A percentile compares a stretch with the other conserved stretches of the same genome.
These are phyloP conservation scores for Chaitophorus viminalis DNA, from an alignment of 2,888 invertebrate species.

Conservation along the genomic window DNA sequence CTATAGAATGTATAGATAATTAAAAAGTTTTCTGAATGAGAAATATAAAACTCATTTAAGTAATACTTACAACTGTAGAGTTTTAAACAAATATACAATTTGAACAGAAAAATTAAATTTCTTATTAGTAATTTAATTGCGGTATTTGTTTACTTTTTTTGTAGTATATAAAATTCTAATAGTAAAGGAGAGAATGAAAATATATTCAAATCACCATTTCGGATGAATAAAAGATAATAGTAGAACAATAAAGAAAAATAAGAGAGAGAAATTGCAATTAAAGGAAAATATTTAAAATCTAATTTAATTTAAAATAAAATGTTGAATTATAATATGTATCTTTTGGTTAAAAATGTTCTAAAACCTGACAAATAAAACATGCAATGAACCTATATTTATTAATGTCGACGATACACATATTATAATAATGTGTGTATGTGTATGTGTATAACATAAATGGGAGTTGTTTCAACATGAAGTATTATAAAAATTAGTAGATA, in stretches of 20 bases:
- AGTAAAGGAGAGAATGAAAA: not conserved
- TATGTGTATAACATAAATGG: no score
- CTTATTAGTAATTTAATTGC: conserved; percentile 34
- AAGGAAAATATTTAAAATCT: not conserved
- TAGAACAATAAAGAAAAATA: conserved; percentile 9
- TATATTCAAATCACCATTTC: conserved; percentile 29
- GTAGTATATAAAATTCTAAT: not conserved
- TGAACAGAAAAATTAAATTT: conserved; percentile 13
- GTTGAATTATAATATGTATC: conserved; percentile 9
- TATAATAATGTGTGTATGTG: no score
- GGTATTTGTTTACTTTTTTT: conserved; percentile 10
- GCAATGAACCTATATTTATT: not conserved
- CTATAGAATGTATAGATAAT: not conserved
- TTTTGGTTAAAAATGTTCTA: not conserved
- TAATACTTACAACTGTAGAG: not conserved
- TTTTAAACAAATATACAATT: conserved; percentile 20
- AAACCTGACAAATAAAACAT: not conserved
- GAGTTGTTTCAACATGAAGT: no score
- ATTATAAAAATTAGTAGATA: no score
- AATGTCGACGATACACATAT: not conserved
- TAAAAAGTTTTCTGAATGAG: conserved; percentile 6
- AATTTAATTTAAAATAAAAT: conserved; percentile 6
- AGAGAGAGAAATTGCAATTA: not conserved
- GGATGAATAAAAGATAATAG: conserved; percentile 19
- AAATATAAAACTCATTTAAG: conserved; percentile 7